These are phyloP conservation scores for Drosophila pseudotalamancana DNA, from an alignment of 2,888 invertebrate genomes.

Conservation along the genomic window DNA sequence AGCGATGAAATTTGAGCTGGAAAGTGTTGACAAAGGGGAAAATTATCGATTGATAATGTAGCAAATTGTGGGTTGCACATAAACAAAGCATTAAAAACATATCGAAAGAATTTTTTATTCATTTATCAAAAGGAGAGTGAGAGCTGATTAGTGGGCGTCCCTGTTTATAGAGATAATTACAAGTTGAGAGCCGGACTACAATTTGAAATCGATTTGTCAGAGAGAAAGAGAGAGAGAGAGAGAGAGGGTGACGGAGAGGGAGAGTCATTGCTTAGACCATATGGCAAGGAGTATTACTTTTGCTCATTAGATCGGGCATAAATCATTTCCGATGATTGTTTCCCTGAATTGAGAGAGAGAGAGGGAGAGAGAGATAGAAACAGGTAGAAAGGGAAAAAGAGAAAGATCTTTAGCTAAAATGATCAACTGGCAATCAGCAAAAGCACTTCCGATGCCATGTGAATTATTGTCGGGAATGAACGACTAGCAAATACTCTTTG, in stretches of 20 bases:
- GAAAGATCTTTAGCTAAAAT: slow-evolving; percentile 17
- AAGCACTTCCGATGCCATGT: slow-evolving; percentile 65
- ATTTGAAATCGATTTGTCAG: slow-evolving; percentile 65
- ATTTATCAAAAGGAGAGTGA: slow-evolving; percentile 56
- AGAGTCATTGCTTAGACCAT: slow-evolving; percentile 18
- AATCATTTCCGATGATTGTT: slow-evolving; percentile 61
- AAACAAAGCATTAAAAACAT: slow-evolving; percentile 48
- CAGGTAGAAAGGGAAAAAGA: background rate
- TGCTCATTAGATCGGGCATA: slow-evolving; percentile 41
- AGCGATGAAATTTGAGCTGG: slow-evolving; percentile 22
- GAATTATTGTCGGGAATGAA: background rate
- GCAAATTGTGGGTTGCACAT: slow-evolving; percentile 32
- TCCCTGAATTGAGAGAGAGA: slow-evolving; percentile 49
- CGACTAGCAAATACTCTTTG: background rate
- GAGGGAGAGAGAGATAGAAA: background rate
- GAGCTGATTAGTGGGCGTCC: slow-evolving; percentile 53
- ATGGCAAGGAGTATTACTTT: slow-evolving; percentile 34
- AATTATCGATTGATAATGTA: slow-evolving; percentile 69
- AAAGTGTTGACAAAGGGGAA: slow-evolving; percentile 61
- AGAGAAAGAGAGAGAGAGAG: background rate
- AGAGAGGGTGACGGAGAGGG: background rate
- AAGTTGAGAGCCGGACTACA: slow-evolving; percentile 25
- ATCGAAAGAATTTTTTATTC: slow-evolving; percentile 55
- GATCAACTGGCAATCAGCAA: slow-evolving; percentile 57
- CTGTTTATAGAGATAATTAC: slow-evolving; percentile 50